Evolutionary conservation across 2,888 invertebrate genomes (phyloP), one percentile per base, ranked within the genome.

Genomic region (Leptinotarsa tumamoca): DNA sequence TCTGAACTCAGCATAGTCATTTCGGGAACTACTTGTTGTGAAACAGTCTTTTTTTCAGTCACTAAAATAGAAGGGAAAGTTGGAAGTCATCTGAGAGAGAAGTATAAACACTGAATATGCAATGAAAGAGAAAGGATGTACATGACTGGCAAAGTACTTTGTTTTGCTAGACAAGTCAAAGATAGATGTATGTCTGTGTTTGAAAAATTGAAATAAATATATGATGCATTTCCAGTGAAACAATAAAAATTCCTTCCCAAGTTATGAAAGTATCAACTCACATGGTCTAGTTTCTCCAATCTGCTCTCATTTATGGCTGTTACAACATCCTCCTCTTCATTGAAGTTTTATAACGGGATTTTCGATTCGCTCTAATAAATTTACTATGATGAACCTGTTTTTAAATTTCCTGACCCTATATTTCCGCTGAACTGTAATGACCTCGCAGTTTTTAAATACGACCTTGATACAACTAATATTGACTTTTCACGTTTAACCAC

Each of bases 1-100:
- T 94, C 94, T 52, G 92, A 88, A 77, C 90, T 90, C 71, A 91
- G 86, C 78, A 87, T 86, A n/a, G 82, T 81, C 82, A 83, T 84
- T 81, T 77, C 73, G 63, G 79, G 54, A 66, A 75, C 75, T 75
- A 63, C 33, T 63, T 43, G n/a, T 15, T 63, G 27, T n/a, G n/a
- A 43, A 5, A 71, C 79, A 80, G 82, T 83, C 81, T 80, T 82
- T 72, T 58, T 72, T 27, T 81, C 82, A 82, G 81, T 80, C 81
- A 82, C 83, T 83, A 77, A 78, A 84, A 84, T 77, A 71, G 77
- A 80, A 63, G 17, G 2, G 43, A 43, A 63, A 79, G 76, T 73
- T 75, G 71, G 67, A 74, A 67, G 68, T 72, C 68, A 71, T 73
- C 73, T 75, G 76, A 71, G 67, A 73, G 63, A 68, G 72, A 61